phyloP scores from a whole-genome alignment of 1,140 invertebrate species.

The Eurosta solidaginis region DNA sequence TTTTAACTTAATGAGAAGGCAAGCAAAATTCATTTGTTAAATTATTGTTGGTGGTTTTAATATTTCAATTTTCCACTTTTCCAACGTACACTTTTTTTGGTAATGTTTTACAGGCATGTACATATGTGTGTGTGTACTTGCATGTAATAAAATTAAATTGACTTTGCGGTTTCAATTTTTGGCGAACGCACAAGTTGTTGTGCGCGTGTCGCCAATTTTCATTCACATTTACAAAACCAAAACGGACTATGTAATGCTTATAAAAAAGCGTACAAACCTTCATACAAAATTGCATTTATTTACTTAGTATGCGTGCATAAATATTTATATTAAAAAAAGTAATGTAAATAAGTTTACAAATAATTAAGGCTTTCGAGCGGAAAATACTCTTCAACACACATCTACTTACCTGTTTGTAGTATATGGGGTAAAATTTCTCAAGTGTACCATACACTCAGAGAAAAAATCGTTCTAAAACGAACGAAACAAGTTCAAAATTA shows the following conservation, averaged over 20 bases:
- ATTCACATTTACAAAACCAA: conserved; percentile 29
- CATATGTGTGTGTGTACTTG: neutral
- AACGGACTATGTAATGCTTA: neutral
- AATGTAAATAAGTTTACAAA: neutral
- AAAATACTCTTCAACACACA: neutral
- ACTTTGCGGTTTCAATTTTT: conserved; percentile 48
- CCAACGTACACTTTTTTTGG: neutral
- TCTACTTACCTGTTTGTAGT: too few relatives aligned
- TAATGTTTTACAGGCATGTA: neutral
- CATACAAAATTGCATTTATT: neutral
- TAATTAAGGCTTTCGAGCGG: neutral
- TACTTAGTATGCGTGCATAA: neutral
- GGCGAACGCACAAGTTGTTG: neutral
- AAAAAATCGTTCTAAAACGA: too few relatives aligned
- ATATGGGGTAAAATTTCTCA: too few relatives aligned
- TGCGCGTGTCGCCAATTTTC: conserved; percentile 47
- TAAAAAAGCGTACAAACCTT: neutral
- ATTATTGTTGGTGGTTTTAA: neutral
- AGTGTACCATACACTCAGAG: too few relatives aligned
- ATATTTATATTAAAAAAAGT: neutral
- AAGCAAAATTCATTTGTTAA: neutral
- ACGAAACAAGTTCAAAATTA: too few relatives aligned
- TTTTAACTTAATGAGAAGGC: too few relatives aligned
- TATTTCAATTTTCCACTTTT: neutral
- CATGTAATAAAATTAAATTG: conserved; percentile 42